Base-by-base conservation (phyloP, 2,113 vertebrate genomes). In the Silurus meridionalis region DNA sequence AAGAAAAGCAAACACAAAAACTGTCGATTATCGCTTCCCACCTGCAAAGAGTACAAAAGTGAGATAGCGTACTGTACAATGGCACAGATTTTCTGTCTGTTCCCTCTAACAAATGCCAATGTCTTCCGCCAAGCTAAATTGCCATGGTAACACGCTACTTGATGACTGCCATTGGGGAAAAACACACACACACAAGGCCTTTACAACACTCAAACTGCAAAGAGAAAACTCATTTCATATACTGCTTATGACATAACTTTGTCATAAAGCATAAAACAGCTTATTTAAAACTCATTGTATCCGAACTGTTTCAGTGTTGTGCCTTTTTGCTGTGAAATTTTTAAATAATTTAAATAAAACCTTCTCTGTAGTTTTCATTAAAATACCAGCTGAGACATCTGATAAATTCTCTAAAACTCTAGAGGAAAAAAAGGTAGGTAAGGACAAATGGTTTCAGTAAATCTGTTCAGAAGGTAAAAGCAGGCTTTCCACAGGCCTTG, bases 81-180 rank as follows among this genome's bases (percentile, higher is more conserved):
- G 80, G 80, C 66, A 64, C 80, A 78, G 46, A 77, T 82, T 87
- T 74, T 82, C 81, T 66, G 83, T 72, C 67, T 83, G 77, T 83
- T 85, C 88, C 23, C 72, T 78, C 55, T 79, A 46, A 87, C 88
- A 85, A 90, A 90, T 86, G 87, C 88, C 85, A 90, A 81, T 21
- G 25, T 80, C 67, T 83, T 66, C 82, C 64, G 80, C 81, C 88
- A 88, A 87, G 90, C 58, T 87, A 88, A 88, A 91, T 91, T 88
- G 66, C 90, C 87, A 91, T 88, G 88, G 90, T 87, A 89, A 91
- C 88, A 81, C 78, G 55, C 66, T 53, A 77, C 87, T 64, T 85
- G 85, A 86, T 89, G 86, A 86, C 66, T 86, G 85, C 64, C 79
- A 85, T 11, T 19, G 17, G 77, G 21, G 84, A 64, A 57, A 83